Conservation (phyloP, 2,888 invertebrate species). For the Dynastes hyllus region DNA sequence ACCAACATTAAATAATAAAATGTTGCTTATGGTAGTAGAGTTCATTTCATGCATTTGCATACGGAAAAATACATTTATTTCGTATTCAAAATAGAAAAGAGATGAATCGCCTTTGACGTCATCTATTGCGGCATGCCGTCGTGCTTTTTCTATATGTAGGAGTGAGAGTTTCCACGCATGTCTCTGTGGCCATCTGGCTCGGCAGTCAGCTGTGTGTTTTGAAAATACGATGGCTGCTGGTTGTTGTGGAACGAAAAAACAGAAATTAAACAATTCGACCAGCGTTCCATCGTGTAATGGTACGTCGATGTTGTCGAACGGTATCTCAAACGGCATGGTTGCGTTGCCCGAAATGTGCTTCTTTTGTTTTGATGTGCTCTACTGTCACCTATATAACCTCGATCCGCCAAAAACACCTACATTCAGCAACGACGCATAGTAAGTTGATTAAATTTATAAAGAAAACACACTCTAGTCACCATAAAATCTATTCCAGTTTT, state of each 20-base stretch:
- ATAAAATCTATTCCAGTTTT: neutral
- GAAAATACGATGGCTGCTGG: slow-evolving; percentile 84
- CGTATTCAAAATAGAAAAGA: slow-evolving; percentile 2
- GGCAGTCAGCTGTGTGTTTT: slow-evolving; percentile 62
- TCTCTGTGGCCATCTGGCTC: slow-evolving; percentile 58
- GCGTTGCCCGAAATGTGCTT: slow-evolving; percentile 97
- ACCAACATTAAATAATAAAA: too few species aligned
- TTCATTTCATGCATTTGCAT: too few species aligned
- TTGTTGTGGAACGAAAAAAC: slow-evolving; percentile 94
- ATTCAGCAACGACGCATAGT: slow-evolving; percentile 97
- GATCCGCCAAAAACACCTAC: slow-evolving; percentile 93
- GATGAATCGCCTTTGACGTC: slow-evolving; percentile 50
- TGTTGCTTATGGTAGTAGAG: too few species aligned
- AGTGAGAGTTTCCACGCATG: slow-evolving; percentile 44
- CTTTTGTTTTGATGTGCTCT: slow-evolving; percentile 99
- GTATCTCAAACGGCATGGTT: slow-evolving; percentile 75
- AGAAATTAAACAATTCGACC: slow-evolving; percentile 84
- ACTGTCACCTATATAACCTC: slow-evolving; percentile 93
- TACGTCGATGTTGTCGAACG: slow-evolving; percentile 65
- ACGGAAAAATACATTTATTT: too few species aligned
- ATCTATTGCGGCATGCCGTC: slow-evolving; percentile 49
- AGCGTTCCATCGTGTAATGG: slow-evolving; percentile 68
- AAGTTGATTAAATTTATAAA: slow-evolving; percentile 73
- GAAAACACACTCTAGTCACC: slow-evolving; percentile 36
- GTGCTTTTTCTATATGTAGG: slow-evolving; percentile 10